These are phyloP conservation scores for Pangasius djambal DNA, from an alignment of 2,797 vertebrate species.

Conservation along the genomic window DNA sequence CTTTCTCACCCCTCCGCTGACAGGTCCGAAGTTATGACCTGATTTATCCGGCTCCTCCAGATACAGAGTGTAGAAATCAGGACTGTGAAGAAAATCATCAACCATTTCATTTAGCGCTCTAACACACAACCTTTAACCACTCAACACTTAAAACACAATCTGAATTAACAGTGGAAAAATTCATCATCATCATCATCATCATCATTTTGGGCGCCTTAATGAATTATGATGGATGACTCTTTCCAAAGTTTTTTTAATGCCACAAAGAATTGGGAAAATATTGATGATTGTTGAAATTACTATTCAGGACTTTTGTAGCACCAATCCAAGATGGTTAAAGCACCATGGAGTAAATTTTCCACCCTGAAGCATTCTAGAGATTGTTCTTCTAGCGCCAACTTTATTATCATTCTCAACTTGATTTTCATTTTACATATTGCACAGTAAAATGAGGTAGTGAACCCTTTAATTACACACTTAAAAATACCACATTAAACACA, in stretches of 20 bases:
- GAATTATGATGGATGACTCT: background rate
- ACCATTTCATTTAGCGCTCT: background rate
- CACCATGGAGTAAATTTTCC: background rate
- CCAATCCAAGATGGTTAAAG: background rate
- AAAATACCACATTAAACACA: background rate
- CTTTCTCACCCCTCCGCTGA: constrained; percentile 86
- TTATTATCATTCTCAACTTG: background rate
- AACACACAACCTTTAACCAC: background rate
- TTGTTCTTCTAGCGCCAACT: background rate
- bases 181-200: background rate
- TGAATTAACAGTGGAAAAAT: background rate
- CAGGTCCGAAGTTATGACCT: constrained; percentile 87
- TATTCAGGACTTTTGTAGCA: background rate
- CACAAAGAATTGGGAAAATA: background rate
- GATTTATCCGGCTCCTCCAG: constrained; percentile 96
- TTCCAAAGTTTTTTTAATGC: background rate
- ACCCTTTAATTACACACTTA: background rate
- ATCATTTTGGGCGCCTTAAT: background rate
- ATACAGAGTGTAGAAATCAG: constrained; percentile 96
- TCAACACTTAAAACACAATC: background rate
- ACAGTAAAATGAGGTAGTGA: background rate
- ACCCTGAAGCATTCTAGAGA: background rate
- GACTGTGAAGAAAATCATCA: constrained; percentile 71
- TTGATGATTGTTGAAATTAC: too few species aligned
- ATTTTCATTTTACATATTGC: background rate